These are phyloP conservation scores for Ophion obscuratus DNA, from an alignment of 2,888 invertebrate genomes.

Conservation along the genomic window DNA sequence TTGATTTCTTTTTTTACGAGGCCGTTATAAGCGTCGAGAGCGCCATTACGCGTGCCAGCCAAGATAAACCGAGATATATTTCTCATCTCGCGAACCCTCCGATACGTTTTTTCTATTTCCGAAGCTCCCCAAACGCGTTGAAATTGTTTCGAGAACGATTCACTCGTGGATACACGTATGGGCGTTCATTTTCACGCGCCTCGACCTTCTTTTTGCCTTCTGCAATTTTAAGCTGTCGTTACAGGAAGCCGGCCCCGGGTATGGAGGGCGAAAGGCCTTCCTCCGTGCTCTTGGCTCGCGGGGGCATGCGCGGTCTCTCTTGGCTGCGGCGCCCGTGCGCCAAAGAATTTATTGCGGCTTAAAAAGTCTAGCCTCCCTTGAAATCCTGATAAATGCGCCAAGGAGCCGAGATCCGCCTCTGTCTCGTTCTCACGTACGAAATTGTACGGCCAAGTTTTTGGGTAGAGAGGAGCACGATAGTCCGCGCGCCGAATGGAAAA, in stretches of 20 bases:
- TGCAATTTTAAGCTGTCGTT: constrained; percentile 78
- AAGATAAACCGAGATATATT: constrained; percentile 61
- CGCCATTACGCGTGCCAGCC: constrained; percentile 37
- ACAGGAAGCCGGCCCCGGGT: constrained; percentile 67
- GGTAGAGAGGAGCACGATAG: constrained; percentile 44
- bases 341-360: constrained; percentile 83
- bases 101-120: constrained; percentile 5
- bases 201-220: constrained; percentile 36
- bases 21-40: constrained; percentile 28
- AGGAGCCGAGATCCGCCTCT: constrained; percentile 73
- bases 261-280: constrained; percentile 41
- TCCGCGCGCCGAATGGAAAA: constrained; percentile 57
- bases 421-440: constrained; percentile 52
- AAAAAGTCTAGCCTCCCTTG: constrained; percentile 87
- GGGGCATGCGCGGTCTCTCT: constrained; percentile 68
- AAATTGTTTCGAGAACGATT: constrained; percentile 30
- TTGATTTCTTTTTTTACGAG: constrained; percentile 14
- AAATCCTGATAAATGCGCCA: constrained; percentile 88
- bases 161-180: neutral
- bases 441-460: constrained; percentile 54
- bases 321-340: constrained; percentile 65
- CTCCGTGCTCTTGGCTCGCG: constrained; percentile 66
- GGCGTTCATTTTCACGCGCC: constrained; percentile 7
- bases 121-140: constrained; percentile 26
- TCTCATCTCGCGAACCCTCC: constrained; percentile 19